Evolutionary conservation across 2,797 vertebrate genomes (phyloP), one percentile per base, ranked within the genome.

Genomic region (Allobates femoralis): DNA sequence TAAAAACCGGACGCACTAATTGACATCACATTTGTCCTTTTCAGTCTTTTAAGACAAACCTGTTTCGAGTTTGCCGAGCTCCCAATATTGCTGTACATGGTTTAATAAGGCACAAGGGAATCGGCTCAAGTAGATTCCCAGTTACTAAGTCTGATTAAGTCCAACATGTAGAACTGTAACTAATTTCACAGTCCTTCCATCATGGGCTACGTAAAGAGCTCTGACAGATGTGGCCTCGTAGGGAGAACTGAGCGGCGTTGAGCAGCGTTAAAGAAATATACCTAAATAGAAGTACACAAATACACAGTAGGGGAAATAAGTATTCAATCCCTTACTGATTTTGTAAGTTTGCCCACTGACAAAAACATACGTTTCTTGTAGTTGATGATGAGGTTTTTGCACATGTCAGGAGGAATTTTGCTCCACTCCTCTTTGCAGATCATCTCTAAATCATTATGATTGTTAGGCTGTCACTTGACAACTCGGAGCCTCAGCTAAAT

Each of bases 1-100:
- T 81, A 87, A 87, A 87, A 75, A 75, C 50, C 30, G 46, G 67
- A 56, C 58, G 53, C 77, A 66, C 46, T 75, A 81, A 83, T 84
- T 79, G 73, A 58, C 74, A 83, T 83, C 79, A 81, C 19, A 75
- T 79, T 86, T 81, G 79, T 86, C 79, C 69, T 75, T 71, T 86
- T 81, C 41, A 74, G 71, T 74, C 71, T 74, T 74, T 74, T 74
- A 74, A 51, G 74, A 81, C 30, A 81, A 79, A 86, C 80, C 66
- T 81, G 76, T 37, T 80, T 86, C 26, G 3, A 60, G 77, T 73
- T 73, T 83, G 53, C 66, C 14, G 53, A 18, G 26, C 71, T 74
- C 66, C 50, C 80, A 71, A 69, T 83, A 83, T 74, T 83, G 81
- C 67, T 73, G 51, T 74, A 74, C 66, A 53, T n/a, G 32, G 19